These are phyloP conservation scores for Chaunax sp. DNA, from an alignment of 2,797 vertebrate genomes.

Conservation along the genomic window DNA sequence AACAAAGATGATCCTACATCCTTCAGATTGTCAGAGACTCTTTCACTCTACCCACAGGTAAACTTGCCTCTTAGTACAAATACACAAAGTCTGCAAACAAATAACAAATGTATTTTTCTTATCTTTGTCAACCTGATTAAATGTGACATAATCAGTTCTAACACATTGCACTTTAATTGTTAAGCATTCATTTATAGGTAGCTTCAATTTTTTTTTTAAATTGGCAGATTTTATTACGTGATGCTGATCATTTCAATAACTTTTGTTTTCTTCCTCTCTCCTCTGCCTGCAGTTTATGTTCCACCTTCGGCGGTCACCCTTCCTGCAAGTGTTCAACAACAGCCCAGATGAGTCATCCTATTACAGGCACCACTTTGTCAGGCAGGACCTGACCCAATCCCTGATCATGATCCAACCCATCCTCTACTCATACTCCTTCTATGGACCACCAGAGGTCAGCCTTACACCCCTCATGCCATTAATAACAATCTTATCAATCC, in stretches of 20 bases:
- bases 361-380: slow-evolving; percentile 95
- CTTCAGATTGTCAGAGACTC: slow-evolving; percentile 94
- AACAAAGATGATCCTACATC: slow-evolving; percentile 96
- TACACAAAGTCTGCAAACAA: background rate
- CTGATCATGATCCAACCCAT: slow-evolving; percentile 99
- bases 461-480: slow-evolving; percentile 32
- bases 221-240: background rate
- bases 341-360: slow-evolving; percentile 97
- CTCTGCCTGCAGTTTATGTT: slow-evolving; percentile 92
- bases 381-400: slow-evolving; percentile 97
- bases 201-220: no score
- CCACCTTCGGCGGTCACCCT: slow-evolving; percentile 94
- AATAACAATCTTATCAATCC: background rate
- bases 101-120: background rate
- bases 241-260: background rate
- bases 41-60: slow-evolving; percentile 98
- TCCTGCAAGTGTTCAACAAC: slow-evolving; percentile 99
- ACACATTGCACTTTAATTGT: no score
- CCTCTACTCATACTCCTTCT: slow-evolving; percentile 97
- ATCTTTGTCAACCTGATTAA: background rate
- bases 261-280: background rate
- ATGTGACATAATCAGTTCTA: background rate
- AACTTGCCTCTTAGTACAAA: slow-evolving; percentile 32
- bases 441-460: slow-evolving; percentile 97
- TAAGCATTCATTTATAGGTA: no score